Percentiles rank a stretch among this genome's conserved stretches.
phyloP scores from a whole-genome alignment of 2,797 vertebrate species.

The Propithecus perrieri region DNA sequence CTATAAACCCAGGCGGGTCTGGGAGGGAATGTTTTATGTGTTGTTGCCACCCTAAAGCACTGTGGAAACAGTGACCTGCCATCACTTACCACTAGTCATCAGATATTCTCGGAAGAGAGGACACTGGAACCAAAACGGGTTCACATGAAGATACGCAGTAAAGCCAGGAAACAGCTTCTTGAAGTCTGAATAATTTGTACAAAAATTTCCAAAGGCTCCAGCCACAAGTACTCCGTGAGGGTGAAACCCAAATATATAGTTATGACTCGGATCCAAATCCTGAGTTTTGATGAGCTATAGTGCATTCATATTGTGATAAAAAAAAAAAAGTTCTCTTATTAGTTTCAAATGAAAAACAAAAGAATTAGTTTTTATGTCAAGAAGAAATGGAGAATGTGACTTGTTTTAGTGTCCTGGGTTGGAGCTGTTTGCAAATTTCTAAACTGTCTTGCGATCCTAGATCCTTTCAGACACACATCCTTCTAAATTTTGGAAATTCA shows the following conservation, averaged over 20 bases:
- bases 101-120: conserved; percentile 94
- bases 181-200: conserved; percentile 84
- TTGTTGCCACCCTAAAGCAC: not conserved
- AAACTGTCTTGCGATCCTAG: not conserved
- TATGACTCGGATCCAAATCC: conserved; percentile 91
- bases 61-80: not conserved
- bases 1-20: not conserved
- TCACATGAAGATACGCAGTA: conserved; percentile 90
- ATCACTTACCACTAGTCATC: conserved; percentile 90
- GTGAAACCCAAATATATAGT: conserved; percentile 96
- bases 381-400: not conserved
- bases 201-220: conserved; percentile 94
- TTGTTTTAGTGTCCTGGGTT: not conserved
- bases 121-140: conserved; percentile 91
- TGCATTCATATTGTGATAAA: conserved; percentile 43
- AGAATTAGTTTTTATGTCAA: not conserved
- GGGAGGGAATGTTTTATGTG: not conserved
- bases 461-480: not conserved
- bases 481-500: not conserved
- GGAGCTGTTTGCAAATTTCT: not conserved
- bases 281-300: conserved; percentile 92
- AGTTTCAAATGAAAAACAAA: conserved; percentile 6
- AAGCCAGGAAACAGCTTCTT: conserved; percentile 91
- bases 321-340: not conserved
- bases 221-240: conserved; percentile 93